These are phyloP conservation scores for Globicephala melas DNA, from an alignment of 2,113 vertebrate genomes.

Conservation along the genomic window DNA sequence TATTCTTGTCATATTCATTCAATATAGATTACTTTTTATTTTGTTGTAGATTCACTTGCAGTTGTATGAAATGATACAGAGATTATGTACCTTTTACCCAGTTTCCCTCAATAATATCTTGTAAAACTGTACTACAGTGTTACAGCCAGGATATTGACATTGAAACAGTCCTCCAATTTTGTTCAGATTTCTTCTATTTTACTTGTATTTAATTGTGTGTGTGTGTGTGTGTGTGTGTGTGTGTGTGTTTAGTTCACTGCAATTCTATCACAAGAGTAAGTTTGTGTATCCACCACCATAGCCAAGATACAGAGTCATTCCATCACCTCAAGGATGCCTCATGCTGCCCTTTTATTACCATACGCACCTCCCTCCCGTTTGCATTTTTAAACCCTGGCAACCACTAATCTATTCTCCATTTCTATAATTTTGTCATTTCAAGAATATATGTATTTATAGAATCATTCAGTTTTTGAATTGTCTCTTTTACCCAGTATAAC, in stretches of 20 bases:
- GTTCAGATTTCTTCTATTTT: not conserved
- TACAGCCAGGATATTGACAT: not conserved
- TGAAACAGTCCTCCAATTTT: not conserved
- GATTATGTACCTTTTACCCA: not conserved
- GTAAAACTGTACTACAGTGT: not conserved
- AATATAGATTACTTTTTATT: not conserved
- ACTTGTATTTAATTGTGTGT: not conserved
- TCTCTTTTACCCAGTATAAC: not conserved
- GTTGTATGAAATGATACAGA: not conserved
- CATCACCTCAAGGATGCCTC: not conserved
- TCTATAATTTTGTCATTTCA: slow-evolving; percentile 20
- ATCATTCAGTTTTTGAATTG: not conserved
- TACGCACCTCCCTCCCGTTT: accelerated
- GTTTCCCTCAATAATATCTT: not conserved
- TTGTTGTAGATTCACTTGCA: not conserved
- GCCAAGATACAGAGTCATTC: not conserved
- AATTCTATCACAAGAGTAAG: not conserved
- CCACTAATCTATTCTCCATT: not conserved
- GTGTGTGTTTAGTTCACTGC: not conserved
- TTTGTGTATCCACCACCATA: not conserved
- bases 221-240: not conserved
- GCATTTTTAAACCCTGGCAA: not conserved
- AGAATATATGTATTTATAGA: not conserved
- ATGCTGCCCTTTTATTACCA: not conserved
- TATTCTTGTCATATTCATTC: not conserved